Percentiles rank a stretch among this genome's conserved stretches.
phyloP scores from a whole-genome alignment of 2,888 invertebrate genomes.

The Holacanthella duospinosa region DNA sequence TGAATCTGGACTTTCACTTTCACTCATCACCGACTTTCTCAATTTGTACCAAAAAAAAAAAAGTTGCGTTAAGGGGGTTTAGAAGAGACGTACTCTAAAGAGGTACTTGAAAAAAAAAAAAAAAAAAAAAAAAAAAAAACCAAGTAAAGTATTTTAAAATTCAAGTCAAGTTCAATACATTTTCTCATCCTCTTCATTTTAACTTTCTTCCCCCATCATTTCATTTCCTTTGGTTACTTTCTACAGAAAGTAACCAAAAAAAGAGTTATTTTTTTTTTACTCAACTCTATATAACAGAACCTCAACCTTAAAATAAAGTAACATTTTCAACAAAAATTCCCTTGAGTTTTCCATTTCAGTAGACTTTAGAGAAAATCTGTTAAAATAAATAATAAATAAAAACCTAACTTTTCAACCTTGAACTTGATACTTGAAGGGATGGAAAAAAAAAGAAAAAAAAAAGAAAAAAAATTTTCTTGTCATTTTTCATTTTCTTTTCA shows the following conservation, averaged over 20 bases:
- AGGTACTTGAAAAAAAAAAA: no score
- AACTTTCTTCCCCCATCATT: background rate
- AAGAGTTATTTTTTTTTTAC: no score
- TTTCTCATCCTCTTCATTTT: background rate
- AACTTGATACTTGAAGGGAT: no score
- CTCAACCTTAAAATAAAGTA: no score
- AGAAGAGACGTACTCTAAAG: background rate
- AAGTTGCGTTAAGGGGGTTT: no score
- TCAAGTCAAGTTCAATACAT: conserved; percentile 1
- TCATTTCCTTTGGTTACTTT: background rate
- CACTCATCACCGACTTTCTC: background rate
- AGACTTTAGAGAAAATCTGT: background rate
- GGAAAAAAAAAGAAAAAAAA: background rate
- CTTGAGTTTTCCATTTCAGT: background rate
- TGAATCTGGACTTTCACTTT: conserved; percentile 5
- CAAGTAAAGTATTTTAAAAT: background rate
- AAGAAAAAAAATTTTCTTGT: background rate
- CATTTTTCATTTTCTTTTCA: background rate
- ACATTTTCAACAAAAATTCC: no score
- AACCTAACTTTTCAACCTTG: background rate
- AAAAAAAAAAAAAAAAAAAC: background rate
- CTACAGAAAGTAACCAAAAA: background rate
- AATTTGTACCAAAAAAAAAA: no score
- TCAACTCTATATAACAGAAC: no score
- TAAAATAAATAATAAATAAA: conserved; percentile 4